phyloP scores from a whole-genome alignment of 2,888 invertebrate genomes.

The Glyphotaelius pellucidus region DNA sequence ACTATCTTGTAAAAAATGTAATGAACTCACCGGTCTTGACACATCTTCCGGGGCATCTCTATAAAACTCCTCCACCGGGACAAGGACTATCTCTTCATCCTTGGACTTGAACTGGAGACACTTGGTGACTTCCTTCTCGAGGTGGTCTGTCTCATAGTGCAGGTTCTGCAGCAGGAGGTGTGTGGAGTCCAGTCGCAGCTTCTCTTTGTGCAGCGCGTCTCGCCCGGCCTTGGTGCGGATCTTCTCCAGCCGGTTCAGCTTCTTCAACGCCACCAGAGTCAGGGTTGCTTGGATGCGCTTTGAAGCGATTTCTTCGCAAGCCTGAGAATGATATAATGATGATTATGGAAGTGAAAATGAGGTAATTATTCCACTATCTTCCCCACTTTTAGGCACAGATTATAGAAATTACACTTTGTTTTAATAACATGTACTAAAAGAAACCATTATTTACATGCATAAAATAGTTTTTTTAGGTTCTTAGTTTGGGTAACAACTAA shows the following conservation, averaged over 20 bases:
- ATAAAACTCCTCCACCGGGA: constrained; percentile 90
- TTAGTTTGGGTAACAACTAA: no score
- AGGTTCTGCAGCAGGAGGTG: constrained; percentile 95
- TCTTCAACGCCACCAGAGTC: constrained; percentile 89
- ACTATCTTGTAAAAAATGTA: not conserved
- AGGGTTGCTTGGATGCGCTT: constrained; percentile 86
- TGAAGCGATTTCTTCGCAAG: constrained; percentile 80
- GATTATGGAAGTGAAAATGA: not conserved
- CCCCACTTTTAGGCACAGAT: no score
- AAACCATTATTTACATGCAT: no score
- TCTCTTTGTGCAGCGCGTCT: constrained; percentile 89
- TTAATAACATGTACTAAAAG: no score
- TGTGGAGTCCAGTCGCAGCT: constrained; percentile 92
- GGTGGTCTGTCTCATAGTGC: constrained; percentile 94
- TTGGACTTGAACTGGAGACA: constrained; percentile 97
- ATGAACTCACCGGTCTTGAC: constrained; percentile 80
- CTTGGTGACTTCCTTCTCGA: constrained; percentile 95
- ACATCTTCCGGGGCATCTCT: constrained; percentile 85
- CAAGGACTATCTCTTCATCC: constrained; percentile 94
- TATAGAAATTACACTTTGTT: no score
- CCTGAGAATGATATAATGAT: constrained; percentile 70
- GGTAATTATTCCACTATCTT: not conserved
- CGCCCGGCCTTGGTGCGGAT: constrained; percentile 89
- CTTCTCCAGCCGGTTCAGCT: constrained; percentile 93
- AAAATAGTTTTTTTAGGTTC: no score